These are phyloP conservation scores for Sycophila sp. DNA, from an alignment of 1,140 invertebrate species.

Conservation along the genomic window DNA sequence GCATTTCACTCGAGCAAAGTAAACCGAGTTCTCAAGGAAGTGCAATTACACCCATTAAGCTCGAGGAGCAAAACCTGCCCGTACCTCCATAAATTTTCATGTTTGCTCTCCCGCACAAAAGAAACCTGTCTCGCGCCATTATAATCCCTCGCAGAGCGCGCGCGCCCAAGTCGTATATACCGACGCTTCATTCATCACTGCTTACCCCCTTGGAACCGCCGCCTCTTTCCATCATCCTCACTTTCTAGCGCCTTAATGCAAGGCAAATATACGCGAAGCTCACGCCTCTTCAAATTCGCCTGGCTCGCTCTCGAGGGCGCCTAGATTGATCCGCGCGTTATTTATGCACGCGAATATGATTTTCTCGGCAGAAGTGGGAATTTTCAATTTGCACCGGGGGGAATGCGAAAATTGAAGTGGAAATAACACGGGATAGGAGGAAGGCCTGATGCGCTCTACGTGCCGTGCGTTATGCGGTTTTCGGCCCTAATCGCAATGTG, in stretches of 20 bases:
- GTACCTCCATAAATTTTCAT: conserved; percentile 25
- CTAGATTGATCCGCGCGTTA: not conserved
- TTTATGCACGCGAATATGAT: too few relatives aligned
- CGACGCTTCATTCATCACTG: not conserved
- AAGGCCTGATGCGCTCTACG: too few relatives aligned
- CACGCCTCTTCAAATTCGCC: too few relatives aligned
- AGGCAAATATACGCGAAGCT: not conserved
- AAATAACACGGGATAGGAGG: too few relatives aligned
- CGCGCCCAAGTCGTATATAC: too few relatives aligned
- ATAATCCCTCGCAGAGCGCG: not conserved
- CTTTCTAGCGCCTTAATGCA: not conserved
- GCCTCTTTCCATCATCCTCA: too few relatives aligned
- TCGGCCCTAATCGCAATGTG: too few relatives aligned
- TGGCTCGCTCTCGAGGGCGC: not conserved
- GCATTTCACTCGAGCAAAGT: not conserved
- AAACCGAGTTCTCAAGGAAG: not conserved
- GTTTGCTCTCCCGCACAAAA: conserved; percentile 5
- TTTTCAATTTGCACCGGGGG: not conserved
- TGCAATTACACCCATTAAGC: conserved; percentile 1
- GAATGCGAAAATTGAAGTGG: too few relatives aligned
- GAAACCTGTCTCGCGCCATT: not conserved
- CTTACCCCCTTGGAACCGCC: not conserved
- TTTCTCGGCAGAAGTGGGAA: too few relatives aligned
- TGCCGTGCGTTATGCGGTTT: too few relatives aligned
- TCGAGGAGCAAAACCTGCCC: not conserved